Percentiles rank a stretch among this genome's conserved stretches.
phyloP scores from a whole-genome alignment of 2,797 vertebrate species.

The Columba guinea region DNA sequence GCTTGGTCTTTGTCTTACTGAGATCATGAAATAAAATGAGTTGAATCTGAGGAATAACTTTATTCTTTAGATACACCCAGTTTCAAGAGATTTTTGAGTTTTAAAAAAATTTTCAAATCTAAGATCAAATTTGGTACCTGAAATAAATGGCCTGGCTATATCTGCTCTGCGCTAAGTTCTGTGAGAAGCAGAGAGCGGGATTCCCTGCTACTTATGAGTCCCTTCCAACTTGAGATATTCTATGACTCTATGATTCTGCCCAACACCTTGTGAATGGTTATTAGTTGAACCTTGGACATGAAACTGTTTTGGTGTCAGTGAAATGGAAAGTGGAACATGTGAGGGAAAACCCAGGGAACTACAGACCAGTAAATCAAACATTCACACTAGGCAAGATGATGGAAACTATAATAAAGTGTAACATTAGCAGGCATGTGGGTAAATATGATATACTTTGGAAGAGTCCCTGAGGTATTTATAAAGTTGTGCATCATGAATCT shows the following conservation, averaged over 20 bases:
- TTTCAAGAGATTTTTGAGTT: not conserved
- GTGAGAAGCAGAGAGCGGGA: not conserved
- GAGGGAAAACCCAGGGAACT: not conserved
- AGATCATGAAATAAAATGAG: not conserved
- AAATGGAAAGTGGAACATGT: slow-evolving; percentile 7
- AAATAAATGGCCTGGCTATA: not conserved
- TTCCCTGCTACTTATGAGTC: not conserved
- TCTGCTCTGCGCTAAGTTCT: not conserved
- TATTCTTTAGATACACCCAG: not conserved
- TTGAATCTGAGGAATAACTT: not conserved
- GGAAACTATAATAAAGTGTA: not conserved
- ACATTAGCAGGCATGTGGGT: not conserved
- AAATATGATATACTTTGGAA: slow-evolving; percentile 25
- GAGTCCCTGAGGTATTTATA: slow-evolving; percentile 18
- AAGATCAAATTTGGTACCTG: not conserved
- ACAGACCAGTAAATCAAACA: slow-evolving; percentile 4
- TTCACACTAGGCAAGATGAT: not conserved
- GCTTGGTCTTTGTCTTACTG: not conserved
- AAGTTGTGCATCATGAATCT: slow-evolving; percentile 19
- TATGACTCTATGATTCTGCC: not conserved
- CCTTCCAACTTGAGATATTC: not conserved
- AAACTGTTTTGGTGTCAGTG: not conserved
- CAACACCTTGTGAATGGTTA: not conserved
- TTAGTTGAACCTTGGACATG: not conserved
- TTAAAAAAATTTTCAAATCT: not conserved